A percentile compares a stretch with the other conserved stretches of the same genome.
These are phyloP conservation scores for Pogoniulus pusillus DNA, from an alignment of 2,797 vertebrate species.

Conservation along the genomic window DNA sequence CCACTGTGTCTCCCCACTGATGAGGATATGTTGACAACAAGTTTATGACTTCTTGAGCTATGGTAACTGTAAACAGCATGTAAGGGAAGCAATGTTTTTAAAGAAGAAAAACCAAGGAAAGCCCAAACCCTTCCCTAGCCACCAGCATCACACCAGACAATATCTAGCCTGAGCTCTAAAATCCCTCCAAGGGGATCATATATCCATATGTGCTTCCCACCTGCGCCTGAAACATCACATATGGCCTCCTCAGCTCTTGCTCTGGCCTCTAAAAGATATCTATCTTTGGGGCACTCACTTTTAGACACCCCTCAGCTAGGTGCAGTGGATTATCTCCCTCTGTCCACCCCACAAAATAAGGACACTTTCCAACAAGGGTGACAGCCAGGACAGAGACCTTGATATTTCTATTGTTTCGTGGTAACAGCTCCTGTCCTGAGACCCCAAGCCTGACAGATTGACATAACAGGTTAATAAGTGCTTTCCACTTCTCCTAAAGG, in stretches of 20 bases:
- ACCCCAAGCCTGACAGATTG: slow-evolving; percentile 89
- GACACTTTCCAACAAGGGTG: not conserved
- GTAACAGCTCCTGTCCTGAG: slow-evolving; percentile 61
- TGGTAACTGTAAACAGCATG: not conserved
- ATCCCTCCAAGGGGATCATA: slow-evolving; percentile 29
- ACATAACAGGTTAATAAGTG: slow-evolving; percentile 99
- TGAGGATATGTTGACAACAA: slow-evolving; percentile 3
- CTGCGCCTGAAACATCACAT: not conserved
- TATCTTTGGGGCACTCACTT: not conserved
- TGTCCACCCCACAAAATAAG: not conserved
- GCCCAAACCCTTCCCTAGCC: not conserved
- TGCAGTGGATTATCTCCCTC: not conserved
- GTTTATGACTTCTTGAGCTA: slow-evolving; percentile 39
- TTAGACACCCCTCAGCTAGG: not conserved
- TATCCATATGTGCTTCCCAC: slow-evolving; percentile 37
- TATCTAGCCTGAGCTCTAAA: slow-evolving; percentile 17
- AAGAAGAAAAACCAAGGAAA: not conserved
- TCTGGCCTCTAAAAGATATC: not conserved
- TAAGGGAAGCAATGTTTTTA: slow-evolving; percentile 8
- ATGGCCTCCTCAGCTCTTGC: slow-evolving; percentile 1
- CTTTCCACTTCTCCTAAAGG: slow-evolving; percentile 95
- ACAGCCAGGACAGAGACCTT: fast-evolving
- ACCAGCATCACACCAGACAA: not conserved
- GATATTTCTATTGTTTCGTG: slow-evolving; percentile 25
- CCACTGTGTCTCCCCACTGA: not conserved